These are phyloP conservation scores for Nomada ruficornis DNA, from an alignment of 2,888 invertebrate species.

Conservation along the genomic window DNA sequence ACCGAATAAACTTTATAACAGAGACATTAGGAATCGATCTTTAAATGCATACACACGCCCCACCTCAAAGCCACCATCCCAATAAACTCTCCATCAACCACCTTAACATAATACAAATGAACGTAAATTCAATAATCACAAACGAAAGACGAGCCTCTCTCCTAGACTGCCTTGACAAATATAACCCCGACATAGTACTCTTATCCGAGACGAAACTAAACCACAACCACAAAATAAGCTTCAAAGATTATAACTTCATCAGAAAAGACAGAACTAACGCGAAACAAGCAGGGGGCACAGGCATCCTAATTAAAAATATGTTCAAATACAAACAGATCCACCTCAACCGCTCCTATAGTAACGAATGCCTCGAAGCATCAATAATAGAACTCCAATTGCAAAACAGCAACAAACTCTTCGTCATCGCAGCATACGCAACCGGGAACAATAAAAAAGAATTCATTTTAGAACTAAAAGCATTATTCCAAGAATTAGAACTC, in stretches of 20 bases:
- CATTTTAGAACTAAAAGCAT: constrained; percentile 40
- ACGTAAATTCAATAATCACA: not conserved
- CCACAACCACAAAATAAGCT: too few species aligned
- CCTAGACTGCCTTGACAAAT: not conserved
- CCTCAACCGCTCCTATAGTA: too few species aligned
- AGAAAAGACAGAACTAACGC: too few species aligned
- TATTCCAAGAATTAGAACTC: constrained; percentile 30
- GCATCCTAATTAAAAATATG: too few species aligned
- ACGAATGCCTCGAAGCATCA: not conserved
- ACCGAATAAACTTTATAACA: too few species aligned
- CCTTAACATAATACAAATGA: constrained; percentile 16
- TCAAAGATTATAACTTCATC: too few species aligned
- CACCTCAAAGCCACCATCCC: not conserved
- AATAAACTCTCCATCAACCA: not conserved
- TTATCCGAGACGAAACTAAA: not conserved
- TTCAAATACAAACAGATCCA: too few species aligned
- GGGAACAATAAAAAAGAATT: constrained; percentile 45
- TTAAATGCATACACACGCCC: not conserved
- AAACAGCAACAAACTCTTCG: constrained; percentile 10
- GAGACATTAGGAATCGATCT: too few species aligned
- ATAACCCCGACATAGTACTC: constrained; percentile 1
- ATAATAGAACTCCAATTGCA: constrained; percentile 26
- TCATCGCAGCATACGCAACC: constrained; percentile 51
- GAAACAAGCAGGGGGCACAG: too few species aligned
- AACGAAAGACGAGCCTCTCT: constrained; percentile 21